Evolutionary conservation across 2,113 vertebrate species (phyloP).

Genomic region (Oncorhynchus gorbuscha): DNA sequence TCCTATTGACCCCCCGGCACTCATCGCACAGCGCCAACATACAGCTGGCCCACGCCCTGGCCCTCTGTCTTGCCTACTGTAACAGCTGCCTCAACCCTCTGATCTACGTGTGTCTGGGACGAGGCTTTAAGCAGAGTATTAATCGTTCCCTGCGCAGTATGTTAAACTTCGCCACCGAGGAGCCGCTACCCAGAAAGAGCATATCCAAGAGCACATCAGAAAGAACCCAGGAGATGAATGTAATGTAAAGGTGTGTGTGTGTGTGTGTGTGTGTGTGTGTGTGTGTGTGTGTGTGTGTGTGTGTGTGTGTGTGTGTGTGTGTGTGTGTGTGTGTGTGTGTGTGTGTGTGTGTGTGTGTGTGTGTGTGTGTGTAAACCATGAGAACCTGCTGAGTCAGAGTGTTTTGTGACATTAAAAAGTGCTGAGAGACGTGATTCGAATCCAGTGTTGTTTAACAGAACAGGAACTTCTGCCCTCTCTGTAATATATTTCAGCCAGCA

Average conservation of each 20-base stretch:
- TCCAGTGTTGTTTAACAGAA: too few species aligned
- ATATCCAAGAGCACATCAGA: neutral
- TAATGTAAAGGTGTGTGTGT: neutral
- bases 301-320: too few species aligned
- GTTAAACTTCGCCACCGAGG: slow-evolving; percentile 76
- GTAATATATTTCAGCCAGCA: neutral
- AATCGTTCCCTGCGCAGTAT: slow-evolving; percentile 65
- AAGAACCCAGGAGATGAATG: neutral
- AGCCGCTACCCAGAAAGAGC: slow-evolving; percentile 25
- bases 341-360: too few species aligned
- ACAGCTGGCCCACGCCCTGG: slow-evolving; percentile 40
- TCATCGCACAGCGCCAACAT: fast-evolving
- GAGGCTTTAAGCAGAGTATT: slow-evolving; percentile 74
- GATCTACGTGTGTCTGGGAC: slow-evolving; percentile 81
- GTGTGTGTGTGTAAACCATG: too few species aligned
- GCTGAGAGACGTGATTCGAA: too few species aligned
- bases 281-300: too few species aligned
- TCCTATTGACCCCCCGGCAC: fast-evolving
- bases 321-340: too few species aligned
- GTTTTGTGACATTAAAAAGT: too few species aligned
- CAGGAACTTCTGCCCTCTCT: too few species aligned
- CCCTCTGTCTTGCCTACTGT: slow-evolving; percentile 76
- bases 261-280: neutral
- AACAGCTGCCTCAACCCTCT: slow-evolving; percentile 90
- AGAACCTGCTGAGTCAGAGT: too few species aligned